Conservation (phyloP, 2,797 vertebrate species). For the Lagorchestes hirsutus region DNA sequence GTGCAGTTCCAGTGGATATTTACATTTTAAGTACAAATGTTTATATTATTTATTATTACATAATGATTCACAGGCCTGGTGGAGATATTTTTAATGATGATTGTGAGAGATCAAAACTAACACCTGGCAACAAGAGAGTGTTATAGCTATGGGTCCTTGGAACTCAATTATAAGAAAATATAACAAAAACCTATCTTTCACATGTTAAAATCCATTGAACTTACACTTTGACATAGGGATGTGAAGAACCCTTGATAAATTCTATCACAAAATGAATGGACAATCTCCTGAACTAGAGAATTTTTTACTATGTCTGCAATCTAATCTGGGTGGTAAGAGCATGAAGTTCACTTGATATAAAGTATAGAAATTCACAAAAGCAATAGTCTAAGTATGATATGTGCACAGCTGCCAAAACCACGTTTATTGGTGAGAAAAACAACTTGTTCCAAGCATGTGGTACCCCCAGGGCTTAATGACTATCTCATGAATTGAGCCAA, state of each 20-base stretch:
- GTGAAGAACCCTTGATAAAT: not conserved
- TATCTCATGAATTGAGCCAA: not conserved
- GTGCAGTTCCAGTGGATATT: too few species aligned
- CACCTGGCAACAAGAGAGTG: too few species aligned
- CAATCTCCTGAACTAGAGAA: not conserved
- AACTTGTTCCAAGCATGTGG: not conserved
- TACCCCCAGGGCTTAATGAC: not conserved
- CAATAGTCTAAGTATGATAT: not conserved
- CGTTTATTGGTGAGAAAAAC: not conserved
- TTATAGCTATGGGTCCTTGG: too few species aligned
- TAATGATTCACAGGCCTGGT: too few species aligned
- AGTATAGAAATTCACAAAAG: not conserved
- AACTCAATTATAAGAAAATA: too few species aligned
- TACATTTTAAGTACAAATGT: too few species aligned
- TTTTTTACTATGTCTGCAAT: not conserved
- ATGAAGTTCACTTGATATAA: not conserved
- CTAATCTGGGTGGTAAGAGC: not conserved
- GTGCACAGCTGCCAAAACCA: not conserved
- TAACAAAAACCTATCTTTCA: too few species aligned
- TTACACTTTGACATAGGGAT: not conserved
- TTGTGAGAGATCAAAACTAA: too few species aligned
- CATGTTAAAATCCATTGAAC: too few species aligned
- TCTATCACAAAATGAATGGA: not conserved
- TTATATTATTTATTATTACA: too few species aligned
- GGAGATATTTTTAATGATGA: too few species aligned